A percentile compares a stretch with the other conserved stretches of the same genome.
Conservation (phyloP, 2,888 invertebrate species). For the Lordiphosa fenestrarum region DNA sequence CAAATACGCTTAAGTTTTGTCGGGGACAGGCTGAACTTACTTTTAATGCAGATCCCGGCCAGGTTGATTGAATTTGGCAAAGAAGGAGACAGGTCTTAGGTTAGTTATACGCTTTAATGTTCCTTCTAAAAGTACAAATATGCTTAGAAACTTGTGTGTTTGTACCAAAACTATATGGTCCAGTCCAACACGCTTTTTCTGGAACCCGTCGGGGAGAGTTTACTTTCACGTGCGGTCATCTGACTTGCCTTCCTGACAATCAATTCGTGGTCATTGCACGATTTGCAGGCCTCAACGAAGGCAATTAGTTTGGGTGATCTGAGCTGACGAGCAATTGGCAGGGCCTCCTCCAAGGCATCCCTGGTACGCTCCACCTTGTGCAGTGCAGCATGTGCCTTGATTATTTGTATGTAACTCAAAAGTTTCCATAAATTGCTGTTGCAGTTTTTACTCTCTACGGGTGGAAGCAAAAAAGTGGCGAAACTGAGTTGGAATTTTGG, state of each 20-base stretch:
- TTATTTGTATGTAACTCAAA: conserved; percentile 62
- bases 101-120: background rate
- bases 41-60: background rate
- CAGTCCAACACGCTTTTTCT: too few species aligned
- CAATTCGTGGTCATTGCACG: conserved; percentile 30
- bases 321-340: conserved; percentile 23
- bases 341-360: conserved; percentile 48
- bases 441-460: conserved; percentile 37
- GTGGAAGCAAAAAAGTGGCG: background rate
- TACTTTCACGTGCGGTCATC: background rate
- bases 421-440: conserved; percentile 71
- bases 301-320: conserved; percentile 1
- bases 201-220: too few species aligned
- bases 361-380: conserved; percentile 74
- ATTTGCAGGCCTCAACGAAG: conserved; percentile 42
- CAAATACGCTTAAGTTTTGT: conserved; percentile 27
- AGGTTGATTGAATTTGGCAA: too few species aligned
- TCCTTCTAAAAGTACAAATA: too few species aligned
- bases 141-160: too few species aligned
- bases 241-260: conserved; percentile 5
- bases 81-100: background rate
- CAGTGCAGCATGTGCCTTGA: conserved; percentile 68
- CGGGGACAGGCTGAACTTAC: background rate
- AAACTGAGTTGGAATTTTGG: background rate
- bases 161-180: too few species aligned